Conservation (phyloP, 2,888 invertebrate species). For the Cryptocephalus moraei region DNA sequence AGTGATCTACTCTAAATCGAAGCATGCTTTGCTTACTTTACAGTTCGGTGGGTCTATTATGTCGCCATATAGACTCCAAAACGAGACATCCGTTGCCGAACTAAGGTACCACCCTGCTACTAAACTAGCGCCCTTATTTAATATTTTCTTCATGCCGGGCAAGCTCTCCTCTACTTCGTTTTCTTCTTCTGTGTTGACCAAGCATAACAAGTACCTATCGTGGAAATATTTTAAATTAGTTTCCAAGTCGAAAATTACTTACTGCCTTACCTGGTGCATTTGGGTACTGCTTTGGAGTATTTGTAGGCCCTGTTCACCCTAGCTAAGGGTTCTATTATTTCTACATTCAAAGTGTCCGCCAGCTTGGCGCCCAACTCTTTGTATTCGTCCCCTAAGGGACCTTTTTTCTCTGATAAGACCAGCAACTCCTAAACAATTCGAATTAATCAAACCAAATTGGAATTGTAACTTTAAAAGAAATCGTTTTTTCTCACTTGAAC, state of each 20-base stretch:
- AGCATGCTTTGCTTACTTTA: conserved; percentile 44
- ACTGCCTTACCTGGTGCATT: conserved; percentile 51
- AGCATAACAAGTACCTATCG: conserved; percentile 59
- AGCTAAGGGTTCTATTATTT: conserved; percentile 73
- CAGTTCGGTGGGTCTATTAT: conserved; percentile 64
- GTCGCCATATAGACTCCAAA: conserved; percentile 69
- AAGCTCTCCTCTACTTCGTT: conserved; percentile 43
- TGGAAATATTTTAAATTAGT: neutral
- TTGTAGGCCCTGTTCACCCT: conserved; percentile 72
- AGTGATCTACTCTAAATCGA: neutral
- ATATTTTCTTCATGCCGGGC: conserved; percentile 58
- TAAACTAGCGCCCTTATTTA: conserved; percentile 66
- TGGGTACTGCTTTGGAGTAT: conserved; percentile 56
- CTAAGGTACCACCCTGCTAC: conserved; percentile 69
- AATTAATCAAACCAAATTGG: neutral
- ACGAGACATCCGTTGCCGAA: conserved; percentile 60
- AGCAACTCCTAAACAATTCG: conserved; percentile 35
- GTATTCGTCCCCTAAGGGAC: conserved; percentile 47
- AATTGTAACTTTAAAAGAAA: neutral
- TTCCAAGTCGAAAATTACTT: neutral
- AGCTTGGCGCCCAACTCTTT: conserved; percentile 63
- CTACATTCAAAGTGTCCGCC: conserved; percentile 71
- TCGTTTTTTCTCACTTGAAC: conserved; percentile 42
- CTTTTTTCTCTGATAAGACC: conserved; percentile 58
- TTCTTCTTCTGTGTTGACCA: conserved; percentile 58